Conservation (phyloP, 2,888 invertebrate genomes). For the Acanthosepion pharaonis region DNA sequence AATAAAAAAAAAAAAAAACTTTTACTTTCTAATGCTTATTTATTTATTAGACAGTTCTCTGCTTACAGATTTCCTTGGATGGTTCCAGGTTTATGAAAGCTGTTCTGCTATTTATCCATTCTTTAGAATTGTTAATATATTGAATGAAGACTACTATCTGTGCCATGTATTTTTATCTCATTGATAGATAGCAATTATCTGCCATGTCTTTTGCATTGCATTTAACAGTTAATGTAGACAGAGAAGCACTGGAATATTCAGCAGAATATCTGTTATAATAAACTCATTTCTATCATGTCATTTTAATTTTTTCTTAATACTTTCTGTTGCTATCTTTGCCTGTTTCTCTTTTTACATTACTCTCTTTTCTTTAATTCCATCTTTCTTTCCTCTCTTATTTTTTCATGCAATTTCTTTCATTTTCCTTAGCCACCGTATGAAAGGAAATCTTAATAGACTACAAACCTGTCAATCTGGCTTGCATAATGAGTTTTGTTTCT, state of each 20-base stretch:
- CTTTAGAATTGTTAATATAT: not conserved
- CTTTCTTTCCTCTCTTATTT: not conserved
- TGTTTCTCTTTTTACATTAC: not conserved
- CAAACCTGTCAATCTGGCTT: slow-evolving; percentile 21
- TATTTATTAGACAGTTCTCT: not conserved
- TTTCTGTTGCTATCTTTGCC: not conserved
- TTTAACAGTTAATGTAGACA: not conserved
- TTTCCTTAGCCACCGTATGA: not conserved
- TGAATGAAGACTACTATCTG: not conserved
- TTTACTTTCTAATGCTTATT: too few species aligned
- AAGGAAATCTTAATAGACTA: slow-evolving; percentile 6
- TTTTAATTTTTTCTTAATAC: not conserved
- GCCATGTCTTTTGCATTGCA: slow-evolving; percentile 33
- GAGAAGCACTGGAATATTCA: not conserved
- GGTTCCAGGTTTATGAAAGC: not conserved
- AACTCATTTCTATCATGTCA: not conserved
- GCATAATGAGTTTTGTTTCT: slow-evolving; percentile 33
- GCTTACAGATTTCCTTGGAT: not conserved
- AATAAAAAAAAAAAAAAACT: too few species aligned
- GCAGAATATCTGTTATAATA: not conserved
- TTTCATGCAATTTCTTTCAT: not conserved
- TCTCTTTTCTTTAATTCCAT: not conserved
- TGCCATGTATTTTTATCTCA: slow-evolving; percentile 4
- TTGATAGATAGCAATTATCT: not conserved
- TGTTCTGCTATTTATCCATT: not conserved